Evolutionary conservation across 2,888 invertebrate genomes (phyloP), one percentile per base, ranked within the genome.

Genomic region (Leucoptera coffeella): DNA sequence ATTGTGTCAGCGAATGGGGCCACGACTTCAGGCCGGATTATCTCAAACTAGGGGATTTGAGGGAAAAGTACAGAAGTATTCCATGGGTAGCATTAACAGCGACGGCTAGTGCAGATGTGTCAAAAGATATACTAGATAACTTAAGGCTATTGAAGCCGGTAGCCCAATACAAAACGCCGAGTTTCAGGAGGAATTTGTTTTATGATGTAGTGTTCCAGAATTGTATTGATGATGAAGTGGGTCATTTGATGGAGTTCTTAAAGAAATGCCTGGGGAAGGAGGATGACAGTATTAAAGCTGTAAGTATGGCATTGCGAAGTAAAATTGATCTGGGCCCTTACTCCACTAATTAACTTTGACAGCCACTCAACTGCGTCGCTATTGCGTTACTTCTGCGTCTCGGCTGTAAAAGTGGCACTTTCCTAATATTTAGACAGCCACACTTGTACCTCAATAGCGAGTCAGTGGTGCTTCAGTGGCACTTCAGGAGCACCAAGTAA

Each of bases 1-100:
- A 95, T 60, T 95, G 95, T 65, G 92, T 99, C 0, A 94, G 93
- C 42, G 88, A 97, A 43, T 99, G 97, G 99, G 99, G 99, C 0
- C 97, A 97, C 60, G 96, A 97, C 57, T 99, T 99, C 53, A 75
- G 94, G 5, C 93, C 93, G 0, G 92, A 93, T 55, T 99, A 96
- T 53, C 72, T 96, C 12, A 90, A 91, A 54, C 64, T 99, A 13
- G 92, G 94, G 9, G 41, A 51, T 27, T 39, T 69, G 22, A 45
- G 67, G 40, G 69, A 67, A 32, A 49, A 47, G 34, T 81, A 84
- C 47, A 76, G 76, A 28, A 65, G 75, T 28, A 75, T 92, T 31
- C 83, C 90, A 2, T 89, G 90, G 77, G 75, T 97, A 26, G 96
- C 96, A 1, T 65, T 99, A 23, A 99, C 99, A 5, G 99, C 99